A percentile compares a stretch with the other conserved stretches of the same genome.
phyloP scores from a whole-genome alignment of 1,140 invertebrate genomes.

The Drosophila grimshawi region DNA sequence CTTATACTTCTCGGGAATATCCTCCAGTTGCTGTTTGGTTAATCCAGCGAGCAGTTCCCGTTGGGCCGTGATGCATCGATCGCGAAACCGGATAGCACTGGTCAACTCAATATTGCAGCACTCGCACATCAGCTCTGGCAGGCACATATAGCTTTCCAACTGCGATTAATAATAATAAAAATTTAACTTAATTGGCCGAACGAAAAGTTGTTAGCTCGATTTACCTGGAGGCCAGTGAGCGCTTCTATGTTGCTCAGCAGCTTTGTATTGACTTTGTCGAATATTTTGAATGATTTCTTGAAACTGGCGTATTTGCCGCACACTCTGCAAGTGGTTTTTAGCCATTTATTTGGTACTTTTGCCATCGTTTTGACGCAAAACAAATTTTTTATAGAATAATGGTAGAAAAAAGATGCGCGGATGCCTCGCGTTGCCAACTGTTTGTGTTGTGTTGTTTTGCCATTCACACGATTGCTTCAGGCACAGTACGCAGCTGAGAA shows the following conservation, averaged over 20 bases:
- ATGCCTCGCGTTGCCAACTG: constrained; percentile 61
- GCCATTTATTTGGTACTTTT: constrained; percentile 61
- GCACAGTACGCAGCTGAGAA: no score
- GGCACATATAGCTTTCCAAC: constrained; percentile 51
- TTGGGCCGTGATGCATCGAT: constrained; percentile 66
- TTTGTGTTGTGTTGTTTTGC: constrained; percentile 48
- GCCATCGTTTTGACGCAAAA: constrained; percentile 53
- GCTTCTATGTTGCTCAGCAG: constrained; percentile 60
- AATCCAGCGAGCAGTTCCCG: constrained; percentile 47
- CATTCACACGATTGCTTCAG: constrained; percentile 38
- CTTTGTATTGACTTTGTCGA: constrained; percentile 62
- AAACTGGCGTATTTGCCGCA: constrained; percentile 69
- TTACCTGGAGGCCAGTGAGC: constrained; percentile 65
- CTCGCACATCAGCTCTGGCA: constrained; percentile 70
- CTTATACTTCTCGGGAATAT: constrained; percentile 25
- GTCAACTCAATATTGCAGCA: constrained; percentile 64
- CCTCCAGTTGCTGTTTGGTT: constrained; percentile 50
- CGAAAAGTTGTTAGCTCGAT: not conserved
- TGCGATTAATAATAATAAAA: constrained; percentile 1
- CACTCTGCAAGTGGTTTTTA: constrained; percentile 67
- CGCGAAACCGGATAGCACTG: constrained; percentile 51
- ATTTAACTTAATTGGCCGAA: not conserved
- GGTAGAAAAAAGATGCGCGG: constrained; percentile 49
- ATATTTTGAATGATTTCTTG: constrained; percentile 65
- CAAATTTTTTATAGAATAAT: constrained; percentile 43